phyloP scores from a whole-genome alignment of 2,113 vertebrate species.

The Haliaeetus leucogaster region DNA sequence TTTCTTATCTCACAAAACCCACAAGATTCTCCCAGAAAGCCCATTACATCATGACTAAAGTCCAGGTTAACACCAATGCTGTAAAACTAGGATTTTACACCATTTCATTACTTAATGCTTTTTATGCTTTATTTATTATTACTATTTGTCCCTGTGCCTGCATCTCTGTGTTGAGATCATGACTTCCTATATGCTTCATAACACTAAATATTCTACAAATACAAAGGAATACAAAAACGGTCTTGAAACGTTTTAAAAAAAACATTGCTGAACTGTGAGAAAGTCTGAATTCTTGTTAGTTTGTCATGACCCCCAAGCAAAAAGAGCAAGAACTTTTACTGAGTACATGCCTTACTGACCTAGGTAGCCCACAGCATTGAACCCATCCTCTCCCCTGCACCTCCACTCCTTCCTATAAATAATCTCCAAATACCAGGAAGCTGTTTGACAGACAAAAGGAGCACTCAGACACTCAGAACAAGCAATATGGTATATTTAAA shows the following conservation, averaged over 20 bases:
- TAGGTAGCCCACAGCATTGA: not conserved
- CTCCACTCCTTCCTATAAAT: not conserved
- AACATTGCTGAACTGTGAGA: not conserved
- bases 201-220: not conserved
- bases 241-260: not conserved
- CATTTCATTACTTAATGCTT: not conserved
- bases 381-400: not conserved
- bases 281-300: not conserved
- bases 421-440: not conserved
- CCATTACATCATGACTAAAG: not conserved
- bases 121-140: not conserved
- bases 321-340: not conserved
- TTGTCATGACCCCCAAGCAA: not conserved
- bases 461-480: not conserved
- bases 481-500: not conserved
- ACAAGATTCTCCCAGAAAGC: not conserved
- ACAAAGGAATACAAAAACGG: not conserved
- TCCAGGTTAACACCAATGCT: not conserved
- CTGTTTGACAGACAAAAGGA: not conserved
- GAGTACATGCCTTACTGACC: not conserved
- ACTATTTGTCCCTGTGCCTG: not conserved
- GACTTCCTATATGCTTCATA: not conserved
- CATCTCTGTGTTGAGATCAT: not conserved
- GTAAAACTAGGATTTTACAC: not conserved
- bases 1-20: not conserved